Evolutionary conservation across 2,113 vertebrate genomes (phyloP).

Genomic region (Dryoscopus gambensis): DNA sequence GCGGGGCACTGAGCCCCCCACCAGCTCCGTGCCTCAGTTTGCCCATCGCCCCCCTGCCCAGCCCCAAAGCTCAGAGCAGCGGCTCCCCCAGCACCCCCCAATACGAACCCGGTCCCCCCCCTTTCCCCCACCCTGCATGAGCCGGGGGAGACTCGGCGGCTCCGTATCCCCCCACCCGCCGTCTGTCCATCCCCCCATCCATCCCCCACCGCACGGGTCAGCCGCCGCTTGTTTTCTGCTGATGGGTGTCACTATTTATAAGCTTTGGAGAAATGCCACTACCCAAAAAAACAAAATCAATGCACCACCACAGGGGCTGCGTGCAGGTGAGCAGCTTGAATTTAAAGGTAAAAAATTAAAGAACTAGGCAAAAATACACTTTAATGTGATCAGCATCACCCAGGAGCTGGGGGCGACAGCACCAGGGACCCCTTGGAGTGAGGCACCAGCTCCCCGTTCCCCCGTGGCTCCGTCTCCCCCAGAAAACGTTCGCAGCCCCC

Average conservation of each 20-base stretch:
- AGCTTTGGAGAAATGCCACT: not conserved
- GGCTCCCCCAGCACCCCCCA: too few relatives aligned
- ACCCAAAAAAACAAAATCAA: not conserved
- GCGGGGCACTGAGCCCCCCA: not conserved
- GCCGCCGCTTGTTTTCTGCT: not conserved
- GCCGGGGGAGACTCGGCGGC: not conserved
- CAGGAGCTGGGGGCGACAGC: not conserved
- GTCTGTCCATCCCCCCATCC: not conserved
- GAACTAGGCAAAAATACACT: not conserved
- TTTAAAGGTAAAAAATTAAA: not conserved
- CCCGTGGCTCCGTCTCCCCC: not conserved
- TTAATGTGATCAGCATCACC: not conserved
- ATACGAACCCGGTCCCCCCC: accelerated
- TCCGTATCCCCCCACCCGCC: not conserved
- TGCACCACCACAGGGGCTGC: not conserved
- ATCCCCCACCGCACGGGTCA: not conserved
- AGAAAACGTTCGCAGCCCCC: not conserved
- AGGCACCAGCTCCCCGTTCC: not conserved
- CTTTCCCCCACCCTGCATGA: not conserved
- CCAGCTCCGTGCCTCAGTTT: not conserved
- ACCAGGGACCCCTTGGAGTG: not conserved
- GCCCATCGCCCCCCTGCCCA: not conserved
- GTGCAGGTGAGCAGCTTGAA: not conserved
- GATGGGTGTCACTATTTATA: not conserved
- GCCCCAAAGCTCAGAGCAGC: not conserved